Percentiles rank a stretch among this genome's conserved stretches.
Conservation (phyloP, 2,888 invertebrate species). For the Leucozona laternaria region DNA sequence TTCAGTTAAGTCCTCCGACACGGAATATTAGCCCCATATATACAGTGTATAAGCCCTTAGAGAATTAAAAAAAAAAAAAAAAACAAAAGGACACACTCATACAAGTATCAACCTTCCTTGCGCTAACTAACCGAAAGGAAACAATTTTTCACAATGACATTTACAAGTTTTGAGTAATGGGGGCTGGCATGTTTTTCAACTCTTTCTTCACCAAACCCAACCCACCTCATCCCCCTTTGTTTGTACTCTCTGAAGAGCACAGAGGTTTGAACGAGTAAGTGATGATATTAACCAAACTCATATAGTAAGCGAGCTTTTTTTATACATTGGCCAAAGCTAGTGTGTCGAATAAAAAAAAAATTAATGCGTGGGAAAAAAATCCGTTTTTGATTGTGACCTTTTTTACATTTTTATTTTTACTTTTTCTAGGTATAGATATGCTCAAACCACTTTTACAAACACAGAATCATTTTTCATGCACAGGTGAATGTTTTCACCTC, state of each 20-base stretch:
- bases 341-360: conserved; percentile 33
- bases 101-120: conserved; percentile 22
- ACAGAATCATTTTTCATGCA: conserved; percentile 62
- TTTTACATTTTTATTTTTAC: neutral
- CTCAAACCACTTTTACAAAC: conserved; percentile 3
- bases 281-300: conserved; percentile 29
- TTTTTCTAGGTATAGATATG: neutral
- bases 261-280: conserved; percentile 7
- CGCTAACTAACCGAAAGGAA: conserved; percentile 61
- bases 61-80: conserved; percentile 24
- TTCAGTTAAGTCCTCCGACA: conserved; percentile 38
- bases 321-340: conserved; percentile 15
- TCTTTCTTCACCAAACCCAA: too few species aligned
- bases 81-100: conserved; percentile 4
- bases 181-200: conserved; percentile 51
- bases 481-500: conserved; percentile 66
- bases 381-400: conserved; percentile 14
- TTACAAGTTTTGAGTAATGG: conserved; percentile 75
- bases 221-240: too few species aligned
- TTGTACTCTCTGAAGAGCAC: conserved; percentile 14
- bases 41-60: conserved; percentile 22
- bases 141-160: conserved; percentile 74
- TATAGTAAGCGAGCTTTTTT: conserved; percentile 34
- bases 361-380: conserved; percentile 24
- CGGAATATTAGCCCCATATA: conserved; percentile 39